These are phyloP conservation scores for Calonectris borealis DNA, from an alignment of 2,113 vertebrate species.

Conservation along the genomic window DNA sequence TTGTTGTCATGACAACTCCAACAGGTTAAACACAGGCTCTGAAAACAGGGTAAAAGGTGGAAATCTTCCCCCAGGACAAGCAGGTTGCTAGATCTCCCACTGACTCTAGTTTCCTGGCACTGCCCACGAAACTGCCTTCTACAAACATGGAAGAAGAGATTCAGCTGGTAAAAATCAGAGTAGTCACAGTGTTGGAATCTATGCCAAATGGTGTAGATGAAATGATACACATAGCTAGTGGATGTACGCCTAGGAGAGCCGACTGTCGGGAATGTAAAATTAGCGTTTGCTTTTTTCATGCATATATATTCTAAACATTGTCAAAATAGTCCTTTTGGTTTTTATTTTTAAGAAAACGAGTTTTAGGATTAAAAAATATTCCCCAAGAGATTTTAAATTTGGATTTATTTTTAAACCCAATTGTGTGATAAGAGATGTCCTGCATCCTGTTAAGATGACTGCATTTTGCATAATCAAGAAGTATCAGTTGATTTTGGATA, in stretches of 20 bases:
- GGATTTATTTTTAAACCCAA: not conserved
- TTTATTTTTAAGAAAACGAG: not conserved
- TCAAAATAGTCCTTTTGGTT: not conserved
- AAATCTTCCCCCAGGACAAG: constrained; percentile 10
- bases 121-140: not conserved
- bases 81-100: not conserved
- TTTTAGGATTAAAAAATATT: not conserved
- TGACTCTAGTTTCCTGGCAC: not conserved
- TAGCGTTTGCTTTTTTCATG: not conserved
- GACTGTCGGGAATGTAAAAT: not conserved
- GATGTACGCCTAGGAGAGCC: not conserved
- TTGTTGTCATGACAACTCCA: constrained; percentile 47
- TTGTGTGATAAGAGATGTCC: not conserved
- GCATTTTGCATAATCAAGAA: not conserved
- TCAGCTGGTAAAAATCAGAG: not conserved
- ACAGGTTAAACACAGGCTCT: constrained; percentile 28
- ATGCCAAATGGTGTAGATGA: not conserved
- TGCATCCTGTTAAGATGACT: not conserved
- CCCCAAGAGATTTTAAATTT: not conserved
- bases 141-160: not conserved
- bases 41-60: not conserved
- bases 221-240: not conserved
- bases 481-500: not conserved
- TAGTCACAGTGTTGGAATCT: not conserved
- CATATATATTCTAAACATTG: not conserved